Conservation (phyloP, 2,797 vertebrate genomes). For the Aotus griseimembra region DNA sequence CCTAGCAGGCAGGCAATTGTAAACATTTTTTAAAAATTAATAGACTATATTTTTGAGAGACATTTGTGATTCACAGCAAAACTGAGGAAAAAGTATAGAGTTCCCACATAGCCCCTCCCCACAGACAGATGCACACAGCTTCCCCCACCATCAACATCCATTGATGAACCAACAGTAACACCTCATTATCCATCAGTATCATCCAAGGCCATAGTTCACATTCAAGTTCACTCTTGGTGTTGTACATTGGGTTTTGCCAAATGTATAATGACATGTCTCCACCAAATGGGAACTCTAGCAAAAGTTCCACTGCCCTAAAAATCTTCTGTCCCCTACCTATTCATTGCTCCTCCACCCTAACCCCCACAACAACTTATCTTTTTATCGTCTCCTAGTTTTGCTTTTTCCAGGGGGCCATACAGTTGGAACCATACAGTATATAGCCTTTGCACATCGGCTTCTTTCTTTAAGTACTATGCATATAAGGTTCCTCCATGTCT, state of each 20-base stretch:
- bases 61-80: background rate
- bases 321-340: background rate
- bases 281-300: background rate
- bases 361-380: background rate
- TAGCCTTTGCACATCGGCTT: background rate
- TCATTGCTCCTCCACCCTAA: background rate
- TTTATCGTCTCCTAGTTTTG: background rate
- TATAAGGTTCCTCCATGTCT: background rate
- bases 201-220: background rate
- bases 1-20: background rate
- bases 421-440: background rate
- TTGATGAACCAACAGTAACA: fast-evolving
- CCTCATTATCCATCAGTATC: background rate
- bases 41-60: background rate
- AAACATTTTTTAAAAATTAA: background rate
- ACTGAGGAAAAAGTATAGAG: background rate
- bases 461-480: background rate
- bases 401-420: background rate
- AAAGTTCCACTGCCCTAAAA: background rate
- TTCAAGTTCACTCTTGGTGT: background rate
- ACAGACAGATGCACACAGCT: background rate
- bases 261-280: background rate
- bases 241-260: background rate
- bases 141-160: background rate
- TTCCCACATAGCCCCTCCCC: background rate